Evolutionary conservation across 1,140 invertebrate genomes (phyloP), one percentile per base, ranked within the genome.

Genomic region (Aethina tumida): DNA sequence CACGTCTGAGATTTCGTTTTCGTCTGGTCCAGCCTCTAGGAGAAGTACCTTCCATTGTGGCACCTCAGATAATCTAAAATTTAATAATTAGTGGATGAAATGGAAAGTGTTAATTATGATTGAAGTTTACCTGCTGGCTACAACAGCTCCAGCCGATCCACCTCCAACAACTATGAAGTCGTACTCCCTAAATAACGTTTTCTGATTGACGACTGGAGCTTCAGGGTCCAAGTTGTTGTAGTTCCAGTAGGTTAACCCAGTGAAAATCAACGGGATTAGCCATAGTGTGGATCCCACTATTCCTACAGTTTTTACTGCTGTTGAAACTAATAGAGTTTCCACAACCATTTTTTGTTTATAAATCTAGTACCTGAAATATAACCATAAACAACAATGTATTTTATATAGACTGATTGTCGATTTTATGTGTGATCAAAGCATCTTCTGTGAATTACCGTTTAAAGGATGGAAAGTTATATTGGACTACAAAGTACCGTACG

Each of bases 81-180:
- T 91, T 6, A 49, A 5, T 12, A 35, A 22, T 7, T 21, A 12
- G 5, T 27, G 5, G 12, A 27, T 16, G 19, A 8, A 21, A 14
- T 12, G 21, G 12, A 24, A 1, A 14, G 9, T 25, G 19, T 25
- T 9, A 22, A 20, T 25, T 1, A 96, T 70, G n/a, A n/a, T n/a
- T n/a, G n/a, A n/a, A n/a, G n/a, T n/a, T n/a, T n/a, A n/a, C n/a
- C n/a, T n/a, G n/a, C n/a, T n/a, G n/a, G 35, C 35, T 1, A 97
- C 71, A 3, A 97, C 93, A 0, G 89, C 87, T 0, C 94, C 91
- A 0, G 90, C 87, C 0, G 89, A 91, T 2, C 94, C 94, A 2
- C 84, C 91, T 2, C 94, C 94, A 8, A 97, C 71, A 17, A 89
- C 71, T 1, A 92, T 70, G 50, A 90, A 90, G 53, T 92, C 88